A percentile compares a stretch with the other conserved stretches of the same genome.
These are phyloP conservation scores for Ciconia stormi DNA, from an alignment of 2,113 vertebrate species.

Conservation along the genomic window DNA sequence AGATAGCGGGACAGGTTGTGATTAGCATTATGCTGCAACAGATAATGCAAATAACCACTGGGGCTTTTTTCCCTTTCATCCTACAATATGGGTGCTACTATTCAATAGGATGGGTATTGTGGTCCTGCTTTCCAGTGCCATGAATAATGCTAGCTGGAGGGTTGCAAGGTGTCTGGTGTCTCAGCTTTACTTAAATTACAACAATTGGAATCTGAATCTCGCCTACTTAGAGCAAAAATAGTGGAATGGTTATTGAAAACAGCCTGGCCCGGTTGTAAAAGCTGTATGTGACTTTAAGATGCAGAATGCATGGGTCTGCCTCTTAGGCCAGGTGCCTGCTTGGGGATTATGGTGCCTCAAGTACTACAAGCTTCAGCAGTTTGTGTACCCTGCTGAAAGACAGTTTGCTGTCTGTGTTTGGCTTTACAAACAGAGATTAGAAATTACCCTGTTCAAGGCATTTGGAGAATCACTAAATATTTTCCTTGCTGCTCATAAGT, in stretches of 20 bases:
- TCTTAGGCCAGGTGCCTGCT: neutral
- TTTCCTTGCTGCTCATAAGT: neutral
- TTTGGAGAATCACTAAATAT: neutral
- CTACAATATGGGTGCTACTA: rapidly evolving
- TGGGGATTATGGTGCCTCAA: slow-evolving; percentile 39
- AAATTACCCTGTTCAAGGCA: neutral
- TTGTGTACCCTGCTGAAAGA: slow-evolving; percentile 11
- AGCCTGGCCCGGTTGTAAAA: neutral
- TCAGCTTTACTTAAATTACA: neutral
- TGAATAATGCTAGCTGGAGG: neutral
- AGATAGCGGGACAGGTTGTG: neutral
- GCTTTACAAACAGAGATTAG: neutral
- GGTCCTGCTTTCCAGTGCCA: neutral
- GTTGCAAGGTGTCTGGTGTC: neutral
- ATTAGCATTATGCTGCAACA: neutral
- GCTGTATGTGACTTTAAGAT: neutral
- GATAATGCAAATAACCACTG: neutral
- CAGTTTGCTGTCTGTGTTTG: slow-evolving; percentile 11
- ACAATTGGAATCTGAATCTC: neutral
- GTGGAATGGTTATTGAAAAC: neutral
- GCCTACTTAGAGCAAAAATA: neutral
- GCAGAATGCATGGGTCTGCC: neutral
- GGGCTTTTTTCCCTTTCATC: neutral
- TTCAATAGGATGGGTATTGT: neutral
- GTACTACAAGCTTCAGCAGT: slow-evolving; percentile 37